A percentile compares a stretch with the other conserved stretches of the same genome.
These are phyloP conservation scores for Ranitomeya imitator DNA, from an alignment of 2,113 vertebrate species.

Conservation along the genomic window DNA sequence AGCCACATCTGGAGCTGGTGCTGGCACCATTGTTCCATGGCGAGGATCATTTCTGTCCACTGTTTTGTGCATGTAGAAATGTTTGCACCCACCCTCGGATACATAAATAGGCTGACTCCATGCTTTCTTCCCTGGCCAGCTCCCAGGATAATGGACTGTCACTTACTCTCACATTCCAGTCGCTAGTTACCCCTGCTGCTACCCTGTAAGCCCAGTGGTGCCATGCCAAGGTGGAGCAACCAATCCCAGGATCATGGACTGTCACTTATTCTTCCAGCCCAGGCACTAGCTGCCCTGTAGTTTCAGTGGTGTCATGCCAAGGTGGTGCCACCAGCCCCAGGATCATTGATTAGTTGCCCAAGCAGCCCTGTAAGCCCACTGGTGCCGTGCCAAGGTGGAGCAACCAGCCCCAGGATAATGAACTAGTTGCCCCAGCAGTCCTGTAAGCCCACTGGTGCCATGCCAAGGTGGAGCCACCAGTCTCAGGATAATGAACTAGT, in stretches of 20 bases:
- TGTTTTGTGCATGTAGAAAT: not conserved
- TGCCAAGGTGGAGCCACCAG: too few species aligned
- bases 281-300: too few species aligned
- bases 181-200: not conserved
- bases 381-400: too few species aligned
- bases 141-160: not conserved
- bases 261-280: too few species aligned
- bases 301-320: too few species aligned
- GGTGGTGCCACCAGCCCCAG: too few species aligned
- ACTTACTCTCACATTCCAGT: not conserved
- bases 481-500: too few species aligned
- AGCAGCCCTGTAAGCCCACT: too few species aligned
- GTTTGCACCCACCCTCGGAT: not conserved
- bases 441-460: too few species aligned
- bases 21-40: not conserved
- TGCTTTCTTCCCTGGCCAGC: not conserved
- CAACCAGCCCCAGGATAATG: too few species aligned
- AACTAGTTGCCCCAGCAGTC: too few species aligned
- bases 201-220: not conserved
- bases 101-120: not conserved
- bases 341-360: too few species aligned
- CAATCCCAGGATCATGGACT: not conserved
- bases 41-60: not conserved
- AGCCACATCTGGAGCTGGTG: not conserved
- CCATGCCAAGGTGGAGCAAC: not conserved